Conservation (phyloP, 2,888 invertebrate genomes). For the Epicampocera succincta region DNA sequence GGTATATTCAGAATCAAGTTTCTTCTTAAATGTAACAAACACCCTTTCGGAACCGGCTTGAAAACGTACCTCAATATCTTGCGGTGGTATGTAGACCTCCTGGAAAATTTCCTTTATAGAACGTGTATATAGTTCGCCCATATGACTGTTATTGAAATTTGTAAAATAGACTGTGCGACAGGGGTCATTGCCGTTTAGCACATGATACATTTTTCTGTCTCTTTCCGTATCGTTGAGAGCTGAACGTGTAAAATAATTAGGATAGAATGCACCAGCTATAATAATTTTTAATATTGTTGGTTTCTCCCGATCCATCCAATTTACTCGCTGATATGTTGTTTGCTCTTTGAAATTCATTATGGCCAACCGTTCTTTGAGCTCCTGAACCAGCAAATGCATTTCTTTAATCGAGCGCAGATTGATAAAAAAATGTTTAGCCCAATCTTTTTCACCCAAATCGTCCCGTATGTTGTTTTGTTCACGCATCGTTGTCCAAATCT, state of each 20-base stretch:
- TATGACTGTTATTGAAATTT: slow-evolving; percentile 85
- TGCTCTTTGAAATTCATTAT: slow-evolving; percentile 84
- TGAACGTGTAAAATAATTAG: slow-evolving; percentile 90
- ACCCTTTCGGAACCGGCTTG: slow-evolving; percentile 84
- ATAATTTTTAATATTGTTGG: slow-evolving; percentile 86
- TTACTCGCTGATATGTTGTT: slow-evolving; percentile 80
- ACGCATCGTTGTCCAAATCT: slow-evolving; percentile 88
- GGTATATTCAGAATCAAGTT: slow-evolving; percentile 72
- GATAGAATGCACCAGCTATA: slow-evolving; percentile 90
- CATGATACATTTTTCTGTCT: slow-evolving; percentile 86
- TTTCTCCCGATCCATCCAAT: slow-evolving; percentile 83
- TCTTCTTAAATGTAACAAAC: slow-evolving; percentile 85
- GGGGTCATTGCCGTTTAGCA: slow-evolving; percentile 89
- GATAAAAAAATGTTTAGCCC: slow-evolving; percentile 88
- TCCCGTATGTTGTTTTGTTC: slow-evolving; percentile 84
- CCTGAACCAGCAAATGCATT: slow-evolving; percentile 87
- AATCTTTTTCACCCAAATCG: slow-evolving; percentile 83
- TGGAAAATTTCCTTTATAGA: slow-evolving; percentile 85
- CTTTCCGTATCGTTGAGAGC: slow-evolving; percentile 83
- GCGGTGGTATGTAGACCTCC: slow-evolving; percentile 80
- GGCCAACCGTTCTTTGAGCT: slow-evolving; percentile 86
- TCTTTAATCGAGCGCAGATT: slow-evolving; percentile 88
- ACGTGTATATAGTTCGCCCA: slow-evolving; percentile 86
- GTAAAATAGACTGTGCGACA: slow-evolving; percentile 87
- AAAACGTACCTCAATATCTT: slow-evolving; percentile 80